Percentiles rank a stretch among this genome's conserved stretches.
Conservation (phyloP, 2,113 vertebrate genomes). For the Cynoglossus semilaevis region DNA sequence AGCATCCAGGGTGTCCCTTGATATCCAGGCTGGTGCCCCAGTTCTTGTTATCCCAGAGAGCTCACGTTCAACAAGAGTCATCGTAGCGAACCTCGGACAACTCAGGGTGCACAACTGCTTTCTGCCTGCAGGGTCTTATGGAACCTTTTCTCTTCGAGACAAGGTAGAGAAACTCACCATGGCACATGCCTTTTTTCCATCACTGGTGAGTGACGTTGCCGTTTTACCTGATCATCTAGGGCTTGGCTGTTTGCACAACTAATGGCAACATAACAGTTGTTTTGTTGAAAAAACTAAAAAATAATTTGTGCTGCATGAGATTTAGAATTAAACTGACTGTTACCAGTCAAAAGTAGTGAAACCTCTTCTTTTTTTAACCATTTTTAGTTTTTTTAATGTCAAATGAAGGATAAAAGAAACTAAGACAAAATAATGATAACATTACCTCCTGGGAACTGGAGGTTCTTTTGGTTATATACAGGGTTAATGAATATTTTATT, state of each 20-base stretch:
- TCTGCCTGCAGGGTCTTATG: conserved; percentile 81
- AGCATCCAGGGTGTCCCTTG: conserved; percentile 85
- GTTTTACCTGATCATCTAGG: not conserved
- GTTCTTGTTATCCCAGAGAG: conserved; percentile 96
- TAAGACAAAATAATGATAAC: too few species aligned
- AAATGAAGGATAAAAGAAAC: too few species aligned
- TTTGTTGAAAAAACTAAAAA: too few species aligned
- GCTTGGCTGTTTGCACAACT: not conserved
- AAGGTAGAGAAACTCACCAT: conserved; percentile 89
- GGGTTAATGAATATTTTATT: too few species aligned
- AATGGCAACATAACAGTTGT: not conserved
- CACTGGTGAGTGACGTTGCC: conserved; percentile 73
- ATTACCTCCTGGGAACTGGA: too few species aligned
- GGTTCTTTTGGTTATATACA: too few species aligned
- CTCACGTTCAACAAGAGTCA: conserved; percentile 85
- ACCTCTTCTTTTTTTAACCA: too few species aligned
- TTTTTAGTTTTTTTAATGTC: too few species aligned
- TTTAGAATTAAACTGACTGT: too few species aligned
- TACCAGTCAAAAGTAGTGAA: too few species aligned
- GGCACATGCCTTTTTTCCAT: conserved; percentile 72
- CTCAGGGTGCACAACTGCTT: conserved; percentile 91
- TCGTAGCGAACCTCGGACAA: conserved; percentile 94
- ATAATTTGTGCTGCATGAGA: too few species aligned
- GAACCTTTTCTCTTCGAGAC: conserved; percentile 89
- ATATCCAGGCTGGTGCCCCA: conserved; percentile 93